Percentiles rank a stretch among this genome's conserved stretches.
Conservation (phyloP, 2,113 vertebrate genomes). For the Eulemur macaco region DNA sequence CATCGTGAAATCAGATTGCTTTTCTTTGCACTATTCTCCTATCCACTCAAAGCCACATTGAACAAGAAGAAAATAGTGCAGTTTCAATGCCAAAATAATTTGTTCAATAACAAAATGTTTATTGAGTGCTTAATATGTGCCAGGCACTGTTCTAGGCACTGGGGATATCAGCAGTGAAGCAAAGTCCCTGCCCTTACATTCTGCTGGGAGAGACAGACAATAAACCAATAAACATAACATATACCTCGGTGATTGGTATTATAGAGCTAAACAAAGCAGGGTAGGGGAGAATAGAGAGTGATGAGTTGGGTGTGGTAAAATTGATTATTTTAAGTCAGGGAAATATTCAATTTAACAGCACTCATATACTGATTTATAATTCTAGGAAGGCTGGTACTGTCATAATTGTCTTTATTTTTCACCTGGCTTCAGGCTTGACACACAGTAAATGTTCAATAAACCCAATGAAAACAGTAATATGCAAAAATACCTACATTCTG, state of each 20-base stretch:
- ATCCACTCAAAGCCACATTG: not conserved
- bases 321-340: not conserved
- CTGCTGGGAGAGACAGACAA: not conserved
- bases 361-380: not conserved
- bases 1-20: not conserved
- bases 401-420: not conserved
- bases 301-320: not conserved
- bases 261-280: slow-evolving; percentile 19
- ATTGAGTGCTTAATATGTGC: not conserved
- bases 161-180: not conserved
- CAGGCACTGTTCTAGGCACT: not conserved
- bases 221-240: not conserved
- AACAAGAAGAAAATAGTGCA: slow-evolving; percentile 11
- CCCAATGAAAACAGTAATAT: not conserved
- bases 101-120: slow-evolving; percentile 26
- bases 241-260: not conserved
- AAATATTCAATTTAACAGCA: not conserved
- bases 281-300: not conserved
- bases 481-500: slow-evolving; percentile 13
- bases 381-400: not conserved
- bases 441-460: not conserved
- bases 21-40: not conserved
- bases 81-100: not conserved
- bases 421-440: not conserved
- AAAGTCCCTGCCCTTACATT: not conserved